Base-by-base conservation (phyloP, 2,888 invertebrate species). In the Mythimna pallens region DNA sequence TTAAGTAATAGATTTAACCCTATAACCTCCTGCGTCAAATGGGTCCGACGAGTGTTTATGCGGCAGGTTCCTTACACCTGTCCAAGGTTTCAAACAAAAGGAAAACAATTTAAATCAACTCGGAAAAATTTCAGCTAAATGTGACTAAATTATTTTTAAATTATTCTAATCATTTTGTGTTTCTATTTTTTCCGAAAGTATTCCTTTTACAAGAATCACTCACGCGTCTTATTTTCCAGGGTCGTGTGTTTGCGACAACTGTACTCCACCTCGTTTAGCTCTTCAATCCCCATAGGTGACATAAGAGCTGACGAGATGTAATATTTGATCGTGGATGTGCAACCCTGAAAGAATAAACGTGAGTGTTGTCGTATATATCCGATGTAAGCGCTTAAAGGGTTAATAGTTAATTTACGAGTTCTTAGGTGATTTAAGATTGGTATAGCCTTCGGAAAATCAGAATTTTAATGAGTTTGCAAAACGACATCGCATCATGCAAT, bases 1-100 rank as follows among this genome's bases (percentile, higher is more conserved):
- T 70, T 79, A 63, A 79, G 74, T 80, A 66, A 83, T 61, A 73
- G 34, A 70, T 65, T 71, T 59, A 22, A 14, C 40, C 4, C 30
- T 14, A 14, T 30, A 14, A 3, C 2, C 34, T 8, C 9, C 36
- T 9, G 9, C 36, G 36, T 8, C 36, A 9, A 9, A 36, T 8
- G 1, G 9, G 36, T 36, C 36, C 36, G 9, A 36, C 36, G 36
- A 9, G 9, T 36, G 36, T 36, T 36, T 36, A 8, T 2, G 25
- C 25, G 17, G 6, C 1, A 8, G 20, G 61, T 65, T 61, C 14
- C 25, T 50, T n/a, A 59, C 20, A 55, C 17, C 69, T 52, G 22
- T 17, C 20, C 12, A 30, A 73, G 61, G 20, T 36, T 76, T 40
- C 3, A 40, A 34, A 52, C 25, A 79, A 70, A 47, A n/a, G 8